Conservation (phyloP, 2,113 vertebrate genomes). For the Macquaria australasica region DNA sequence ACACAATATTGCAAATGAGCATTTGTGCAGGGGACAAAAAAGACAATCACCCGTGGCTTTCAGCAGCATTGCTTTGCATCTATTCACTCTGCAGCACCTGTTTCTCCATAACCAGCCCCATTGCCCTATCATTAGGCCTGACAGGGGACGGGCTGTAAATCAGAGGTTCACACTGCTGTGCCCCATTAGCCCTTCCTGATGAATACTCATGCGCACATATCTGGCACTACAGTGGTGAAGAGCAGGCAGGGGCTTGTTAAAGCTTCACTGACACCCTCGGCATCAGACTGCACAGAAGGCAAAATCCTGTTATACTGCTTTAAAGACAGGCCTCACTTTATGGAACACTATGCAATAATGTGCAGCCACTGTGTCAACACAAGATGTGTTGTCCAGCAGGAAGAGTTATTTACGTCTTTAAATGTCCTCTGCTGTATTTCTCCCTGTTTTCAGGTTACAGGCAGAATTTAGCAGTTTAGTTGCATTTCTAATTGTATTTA, state of each 20-base stretch:
- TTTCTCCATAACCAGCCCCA: constrained; percentile 71
- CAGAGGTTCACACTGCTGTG: constrained; percentile 74
- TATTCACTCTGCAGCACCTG: constrained; percentile 77
- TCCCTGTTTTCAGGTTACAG: neutral
- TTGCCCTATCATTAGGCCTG: constrained; percentile 76
- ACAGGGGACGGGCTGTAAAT: constrained; percentile 76
- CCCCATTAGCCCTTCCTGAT: constrained; percentile 78
- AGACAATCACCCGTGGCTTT: constrained; percentile 75
- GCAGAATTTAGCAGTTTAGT: neutral
- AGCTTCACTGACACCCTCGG: constrained; percentile 49
- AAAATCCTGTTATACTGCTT: constrained; percentile 7
- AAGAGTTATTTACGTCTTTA: constrained; percentile 30
- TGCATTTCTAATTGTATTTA: neutral
- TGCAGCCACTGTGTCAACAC: constrained; percentile 20
- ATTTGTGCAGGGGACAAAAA: constrained; percentile 73
- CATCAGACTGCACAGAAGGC: constrained; percentile 32
- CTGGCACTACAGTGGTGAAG: constrained; percentile 70
- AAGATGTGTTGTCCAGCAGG: neutral
- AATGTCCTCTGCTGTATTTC: neutral
- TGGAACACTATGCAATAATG: constrained; percentile 29
- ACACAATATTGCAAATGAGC: constrained; percentile 76
- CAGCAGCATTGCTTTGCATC: constrained; percentile 67
- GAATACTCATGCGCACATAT: constrained; percentile 81
- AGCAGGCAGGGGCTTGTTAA: constrained; percentile 57
- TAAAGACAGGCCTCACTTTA: constrained; percentile 17